Evolutionary conservation across 2,797 vertebrate genomes (phyloP).

Genomic region (Gymnoscopelus braueri): DNA sequence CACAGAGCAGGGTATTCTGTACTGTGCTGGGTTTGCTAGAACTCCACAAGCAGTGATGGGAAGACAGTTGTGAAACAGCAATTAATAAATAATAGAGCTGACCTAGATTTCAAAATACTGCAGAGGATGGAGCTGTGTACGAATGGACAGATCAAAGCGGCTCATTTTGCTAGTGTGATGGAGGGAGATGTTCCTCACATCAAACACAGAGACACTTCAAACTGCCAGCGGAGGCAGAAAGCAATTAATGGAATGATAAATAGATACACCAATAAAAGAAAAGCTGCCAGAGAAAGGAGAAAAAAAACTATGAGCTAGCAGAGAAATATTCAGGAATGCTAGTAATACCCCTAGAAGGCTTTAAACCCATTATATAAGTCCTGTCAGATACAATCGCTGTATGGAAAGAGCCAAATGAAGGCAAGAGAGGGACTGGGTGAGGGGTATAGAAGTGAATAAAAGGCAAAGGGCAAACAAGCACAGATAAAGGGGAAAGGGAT

Average conservation of each 20-base stretch:
- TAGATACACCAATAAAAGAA: slow-evolving; percentile 61
- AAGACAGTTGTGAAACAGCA: slow-evolving; percentile 65
- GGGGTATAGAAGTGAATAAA: slow-evolving; percentile 34
- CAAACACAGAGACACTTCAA: slow-evolving; percentile 49
- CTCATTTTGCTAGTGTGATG: slow-evolving; percentile 49
- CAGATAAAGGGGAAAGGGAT: slow-evolving; percentile 33
- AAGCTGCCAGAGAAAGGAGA: slow-evolving; percentile 8
- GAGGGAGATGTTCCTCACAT: slow-evolving; percentile 59
- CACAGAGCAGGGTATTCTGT: slow-evolving; percentile 30
- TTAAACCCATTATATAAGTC: slow-evolving; percentile 68
- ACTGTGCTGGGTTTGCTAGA: slow-evolving; percentile 30
- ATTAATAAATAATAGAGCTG: slow-evolving; percentile 81
- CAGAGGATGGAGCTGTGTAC: slow-evolving; percentile 55
- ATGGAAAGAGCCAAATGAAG: slow-evolving; percentile 45
- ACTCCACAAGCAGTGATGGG: slow-evolving; percentile 44
- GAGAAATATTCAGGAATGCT: slow-evolving; percentile 61
- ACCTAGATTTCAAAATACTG: slow-evolving; percentile 77
- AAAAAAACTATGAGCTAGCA: slow-evolving; percentile 39
- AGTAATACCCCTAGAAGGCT: slow-evolving; percentile 46
- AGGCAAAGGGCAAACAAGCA: slow-evolving; percentile 48
- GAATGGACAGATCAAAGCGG: slow-evolving; percentile 62
- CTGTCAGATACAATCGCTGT: slow-evolving; percentile 59
- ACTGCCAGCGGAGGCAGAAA: slow-evolving; percentile 59
- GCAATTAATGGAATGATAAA: slow-evolving; percentile 59
- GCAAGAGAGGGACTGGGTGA: too few species aligned